Percentiles rank a stretch among this genome's conserved stretches.
phyloP scores from a whole-genome alignment of 2,888 invertebrate species.

The Schizotus pectinicornis region DNA sequence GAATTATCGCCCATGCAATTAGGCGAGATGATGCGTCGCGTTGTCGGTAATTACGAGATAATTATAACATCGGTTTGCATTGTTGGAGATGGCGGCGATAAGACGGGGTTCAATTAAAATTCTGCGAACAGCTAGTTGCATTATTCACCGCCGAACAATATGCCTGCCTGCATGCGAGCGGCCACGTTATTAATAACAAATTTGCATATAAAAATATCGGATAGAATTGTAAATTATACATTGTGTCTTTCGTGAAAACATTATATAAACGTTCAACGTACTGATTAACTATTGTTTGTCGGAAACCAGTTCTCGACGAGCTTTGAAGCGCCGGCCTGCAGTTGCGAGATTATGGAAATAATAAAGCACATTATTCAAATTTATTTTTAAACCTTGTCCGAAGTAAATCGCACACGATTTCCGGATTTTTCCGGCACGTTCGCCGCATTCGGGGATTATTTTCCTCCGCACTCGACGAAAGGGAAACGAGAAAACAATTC shows the following conservation, averaged over 20 bases:
- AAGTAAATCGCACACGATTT: constrained; percentile 14
- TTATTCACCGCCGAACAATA: constrained; percentile 33
- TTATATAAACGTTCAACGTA: constrained; percentile 33
- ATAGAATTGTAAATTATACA: constrained; percentile 53
- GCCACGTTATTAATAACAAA: constrained; percentile 43
- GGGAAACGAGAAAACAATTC: too few species aligned
- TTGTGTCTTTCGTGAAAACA: constrained; percentile 44
- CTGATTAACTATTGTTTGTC: constrained; percentile 38
- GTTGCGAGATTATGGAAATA: constrained; percentile 18
- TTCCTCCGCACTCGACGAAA: not conserved
- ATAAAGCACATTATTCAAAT: constrained; percentile 21
- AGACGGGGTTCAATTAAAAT: constrained; percentile 16
- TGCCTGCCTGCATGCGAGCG: constrained; percentile 35
- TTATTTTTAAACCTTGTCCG: constrained; percentile 15
- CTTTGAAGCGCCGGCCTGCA: constrained; percentile 8
- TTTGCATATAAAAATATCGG: constrained; percentile 51
- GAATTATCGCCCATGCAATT: not conserved
- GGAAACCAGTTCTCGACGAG: constrained; percentile 22
- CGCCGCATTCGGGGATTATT: constrained; percentile 5
- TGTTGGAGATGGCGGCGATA: constrained; percentile 19
- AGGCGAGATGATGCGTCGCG: constrained; percentile 18
- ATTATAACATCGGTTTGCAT: constrained; percentile 5
- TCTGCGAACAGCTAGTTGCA: constrained; percentile 23
- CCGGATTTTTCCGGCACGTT: constrained; percentile 9
- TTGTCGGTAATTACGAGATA: constrained; percentile 4